A percentile compares a stretch with the other conserved stretches of the same genome.
These are phyloP conservation scores for Gambelia wislizenii DNA, from an alignment of 2,797 vertebrate genomes.

Conservation along the genomic window DNA sequence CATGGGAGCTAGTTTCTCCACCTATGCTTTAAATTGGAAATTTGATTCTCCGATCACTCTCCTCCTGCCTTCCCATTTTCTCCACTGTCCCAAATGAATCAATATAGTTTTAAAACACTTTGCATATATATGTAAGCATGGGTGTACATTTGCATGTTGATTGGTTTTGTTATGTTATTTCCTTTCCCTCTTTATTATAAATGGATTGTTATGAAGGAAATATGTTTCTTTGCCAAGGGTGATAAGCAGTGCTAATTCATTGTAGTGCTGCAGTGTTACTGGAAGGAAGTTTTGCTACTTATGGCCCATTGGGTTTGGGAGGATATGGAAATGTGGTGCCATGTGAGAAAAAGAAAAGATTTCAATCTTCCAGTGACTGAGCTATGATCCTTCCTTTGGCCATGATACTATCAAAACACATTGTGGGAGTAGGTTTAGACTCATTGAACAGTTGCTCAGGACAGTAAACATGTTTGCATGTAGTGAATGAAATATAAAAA, in stretches of 20 bases:
- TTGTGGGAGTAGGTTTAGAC: conserved; percentile 4
- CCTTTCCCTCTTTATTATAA: conserved; percentile 63
- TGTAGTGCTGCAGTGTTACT: conserved; percentile 26
- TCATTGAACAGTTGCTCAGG: conserved; percentile 45
- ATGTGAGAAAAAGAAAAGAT: conserved; percentile 3
- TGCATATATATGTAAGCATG: conserved; percentile 58
- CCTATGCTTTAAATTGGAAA: conserved; percentile 53
- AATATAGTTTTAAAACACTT: conserved; percentile 61
- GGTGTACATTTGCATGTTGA: conserved; percentile 73
- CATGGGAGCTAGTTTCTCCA: conserved; percentile 54
- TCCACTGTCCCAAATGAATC: conserved; percentile 53
- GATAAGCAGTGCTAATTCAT: conserved; percentile 18
- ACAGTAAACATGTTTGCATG: conserved; percentile 13
- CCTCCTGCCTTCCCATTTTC: conserved; percentile 44
- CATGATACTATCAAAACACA: conserved; percentile 9
- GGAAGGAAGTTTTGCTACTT: conserved; percentile 1
- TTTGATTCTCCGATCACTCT: conserved; percentile 37
- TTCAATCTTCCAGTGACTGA: conserved; percentile 36
- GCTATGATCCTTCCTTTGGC: not conserved
- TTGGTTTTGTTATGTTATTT: conserved; percentile 61
- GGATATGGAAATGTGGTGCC: conserved; percentile 31
- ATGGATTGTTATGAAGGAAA: conserved; percentile 46
- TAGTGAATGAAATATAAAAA: conserved; percentile 29
- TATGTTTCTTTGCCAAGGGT: conserved; percentile 20
- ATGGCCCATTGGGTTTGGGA: conserved; percentile 35